Conservation (phyloP, 2,888 invertebrate species). For the Philopedon plagiatum region DNA sequence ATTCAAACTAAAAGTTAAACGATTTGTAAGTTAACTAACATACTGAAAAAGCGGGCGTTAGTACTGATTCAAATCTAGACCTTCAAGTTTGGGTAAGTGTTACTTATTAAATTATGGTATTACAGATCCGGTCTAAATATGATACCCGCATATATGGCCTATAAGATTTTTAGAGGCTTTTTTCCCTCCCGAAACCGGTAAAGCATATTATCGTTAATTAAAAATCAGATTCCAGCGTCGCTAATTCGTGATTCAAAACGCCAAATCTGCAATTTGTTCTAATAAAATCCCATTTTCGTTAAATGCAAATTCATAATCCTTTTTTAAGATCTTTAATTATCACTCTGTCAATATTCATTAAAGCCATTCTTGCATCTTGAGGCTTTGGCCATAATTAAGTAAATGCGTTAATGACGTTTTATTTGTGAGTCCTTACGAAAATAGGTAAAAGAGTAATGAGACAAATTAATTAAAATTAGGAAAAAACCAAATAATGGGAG, state of each 20-base stretch:
- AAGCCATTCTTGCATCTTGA: constrained; percentile 36
- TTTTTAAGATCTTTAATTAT: constrained; percentile 43
- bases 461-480: constrained; percentile 37
- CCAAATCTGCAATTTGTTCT: constrained; percentile 27
- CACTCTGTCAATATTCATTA: constrained; percentile 43
- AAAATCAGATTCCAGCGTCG: constrained; percentile 13
- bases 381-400: constrained; percentile 42
- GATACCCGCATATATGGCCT: no score
- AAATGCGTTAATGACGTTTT: constrained; percentile 36
- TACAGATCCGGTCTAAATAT: no score
- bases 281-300: constrained; percentile 34
- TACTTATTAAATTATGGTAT: no score
- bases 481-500: not conserved
- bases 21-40: no score
- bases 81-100: no score
- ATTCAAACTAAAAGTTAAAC: no score
- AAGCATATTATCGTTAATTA: constrained; percentile 2
- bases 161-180: no score
- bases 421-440: constrained; percentile 30
- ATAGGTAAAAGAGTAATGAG: constrained; percentile 43
- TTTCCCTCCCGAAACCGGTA: not conserved
- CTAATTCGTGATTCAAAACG: constrained; percentile 21
- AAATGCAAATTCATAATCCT: constrained; percentile 44
- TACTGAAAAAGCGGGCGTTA: no score
- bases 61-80: no score